A percentile compares a stretch with the other conserved stretches of the same genome.
Evolutionary conservation across 2,113 vertebrate genomes (phyloP).

Genomic region (Gobius niger): DNA sequence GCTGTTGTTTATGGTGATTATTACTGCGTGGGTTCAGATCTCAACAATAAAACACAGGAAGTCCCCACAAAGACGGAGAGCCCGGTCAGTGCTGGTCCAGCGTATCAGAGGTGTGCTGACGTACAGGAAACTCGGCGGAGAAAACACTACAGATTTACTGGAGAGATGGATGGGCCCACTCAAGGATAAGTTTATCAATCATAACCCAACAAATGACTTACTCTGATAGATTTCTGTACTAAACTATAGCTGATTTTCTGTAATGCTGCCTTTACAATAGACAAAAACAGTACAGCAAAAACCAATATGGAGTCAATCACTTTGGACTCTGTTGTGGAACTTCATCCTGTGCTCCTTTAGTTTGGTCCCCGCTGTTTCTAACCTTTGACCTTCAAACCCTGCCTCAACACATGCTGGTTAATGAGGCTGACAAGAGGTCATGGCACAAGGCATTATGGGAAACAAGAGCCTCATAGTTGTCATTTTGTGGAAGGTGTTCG

Average conservation of each 20-base stretch:
- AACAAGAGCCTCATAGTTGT: constrained; percentile 1
- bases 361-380: constrained; percentile 50
- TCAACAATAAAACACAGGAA: constrained; percentile 27
- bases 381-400: constrained; percentile 51
- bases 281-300: too few relatives aligned
- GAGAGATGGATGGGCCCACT: neutral
- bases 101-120: constrained; percentile 6
- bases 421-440: constrained; percentile 56
- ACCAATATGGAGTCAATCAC: too few relatives aligned
- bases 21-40: constrained; percentile 42
- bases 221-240: too few relatives aligned
- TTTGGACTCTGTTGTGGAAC: neutral
- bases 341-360: neutral
- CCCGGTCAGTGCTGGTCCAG: constrained; percentile 6
- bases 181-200: neutral
- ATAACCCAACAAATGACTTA: too few relatives aligned
- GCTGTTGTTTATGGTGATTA: constrained; percentile 52
- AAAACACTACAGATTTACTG: constrained; percentile 44
- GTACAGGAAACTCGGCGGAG: constrained; percentile 12
- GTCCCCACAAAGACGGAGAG: constrained; percentile 10
- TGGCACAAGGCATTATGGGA: constrained; percentile 20
- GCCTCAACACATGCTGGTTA: constrained; percentile 58
- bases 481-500: neutral
- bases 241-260: neutral
- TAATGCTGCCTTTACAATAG: neutral